Percentiles rank a stretch among this genome's conserved stretches.
Evolutionary conservation across 2,113 vertebrate genomes (phyloP).

Genomic region (Cyprinodon brontotheroides): DNA sequence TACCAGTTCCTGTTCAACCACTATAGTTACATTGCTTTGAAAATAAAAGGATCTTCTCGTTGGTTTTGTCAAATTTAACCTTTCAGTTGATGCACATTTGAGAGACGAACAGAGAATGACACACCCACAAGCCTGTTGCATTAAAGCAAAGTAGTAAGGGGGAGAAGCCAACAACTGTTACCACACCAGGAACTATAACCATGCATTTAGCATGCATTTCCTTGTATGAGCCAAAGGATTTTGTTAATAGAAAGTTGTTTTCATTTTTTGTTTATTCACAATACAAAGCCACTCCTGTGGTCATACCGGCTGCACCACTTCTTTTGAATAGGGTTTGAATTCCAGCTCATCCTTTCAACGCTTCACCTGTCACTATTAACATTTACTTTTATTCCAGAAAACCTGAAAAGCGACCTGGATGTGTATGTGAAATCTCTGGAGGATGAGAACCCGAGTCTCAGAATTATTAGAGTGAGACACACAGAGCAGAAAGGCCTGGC

Average conservation of each 20-base stretch:
- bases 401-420: constrained; percentile 65
- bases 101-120: neutral
- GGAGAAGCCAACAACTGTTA: too few relatives aligned
- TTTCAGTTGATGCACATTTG: neutral
- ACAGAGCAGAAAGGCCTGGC: constrained; percentile 71
- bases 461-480: constrained; percentile 64
- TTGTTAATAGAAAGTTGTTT: neutral
- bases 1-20: too few relatives aligned
- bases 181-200: too few relatives aligned
- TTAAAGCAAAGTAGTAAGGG: too few relatives aligned
- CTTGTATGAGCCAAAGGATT: too few relatives aligned
- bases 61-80: neutral
- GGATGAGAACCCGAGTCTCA: constrained; percentile 52
- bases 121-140: too few relatives aligned
- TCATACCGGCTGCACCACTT: neutral
- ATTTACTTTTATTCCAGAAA: constrained; percentile 40
- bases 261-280: neutral
- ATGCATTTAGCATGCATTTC: too few relatives aligned
- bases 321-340: neutral
- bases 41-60: neutral
- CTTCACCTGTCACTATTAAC: neutral
- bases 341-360: neutral
- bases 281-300: neutral
- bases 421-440: constrained; percentile 46
- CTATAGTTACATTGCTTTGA: neutral